A percentile compares a stretch with the other conserved stretches of the same genome.
These are phyloP conservation scores for Microtus oregoni DNA, from an alignment of 2,113 vertebrate genomes.

Conservation along the genomic window DNA sequence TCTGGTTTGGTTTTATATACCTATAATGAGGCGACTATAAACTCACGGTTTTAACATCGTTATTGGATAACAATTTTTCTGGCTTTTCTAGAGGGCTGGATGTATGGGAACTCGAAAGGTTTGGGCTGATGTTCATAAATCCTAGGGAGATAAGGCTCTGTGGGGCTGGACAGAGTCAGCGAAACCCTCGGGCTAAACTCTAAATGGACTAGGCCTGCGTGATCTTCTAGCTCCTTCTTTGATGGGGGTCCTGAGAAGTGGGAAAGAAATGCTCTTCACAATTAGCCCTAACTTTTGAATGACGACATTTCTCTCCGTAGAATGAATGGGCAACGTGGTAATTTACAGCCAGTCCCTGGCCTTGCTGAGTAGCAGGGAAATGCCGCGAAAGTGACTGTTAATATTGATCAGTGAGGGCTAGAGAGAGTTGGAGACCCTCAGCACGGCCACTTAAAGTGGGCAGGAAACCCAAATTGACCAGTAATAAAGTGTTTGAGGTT, in stretches of 20 bases:
- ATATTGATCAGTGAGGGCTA: slow-evolving; percentile 88
- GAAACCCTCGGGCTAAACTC: slow-evolving; percentile 12
- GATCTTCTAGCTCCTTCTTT: neutral
- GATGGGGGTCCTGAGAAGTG: neutral
- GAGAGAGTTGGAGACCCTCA: slow-evolving; percentile 88
- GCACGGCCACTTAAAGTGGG: slow-evolving; percentile 89
- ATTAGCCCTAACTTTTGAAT: slow-evolving; percentile 78
- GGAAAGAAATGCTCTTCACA: slow-evolving; percentile 56
- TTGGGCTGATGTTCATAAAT: neutral
- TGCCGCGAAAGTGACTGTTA: slow-evolving; percentile 87
- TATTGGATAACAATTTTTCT: neutral
- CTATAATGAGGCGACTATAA: slow-evolving; percentile 62
- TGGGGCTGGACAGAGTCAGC: neutral
- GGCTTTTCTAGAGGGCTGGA: neutral
- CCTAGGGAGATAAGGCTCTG: neutral
- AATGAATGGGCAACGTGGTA: slow-evolving; percentile 63
- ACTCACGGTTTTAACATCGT: slow-evolving; percentile 69
- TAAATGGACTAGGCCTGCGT: neutral
- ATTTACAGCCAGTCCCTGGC: slow-evolving; percentile 82
- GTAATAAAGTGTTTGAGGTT: slow-evolving; percentile 89
- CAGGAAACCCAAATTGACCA: slow-evolving; percentile 90
- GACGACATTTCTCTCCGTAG: slow-evolving; percentile 57
- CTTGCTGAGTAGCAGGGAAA: slow-evolving; percentile 88
- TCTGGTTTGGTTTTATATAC: slow-evolving; percentile 76
- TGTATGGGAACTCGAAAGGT: neutral